A percentile compares a stretch with the other conserved stretches of the same genome.
Conservation (phyloP, 1,140 invertebrate species). For the Megalopta genalis region DNA sequence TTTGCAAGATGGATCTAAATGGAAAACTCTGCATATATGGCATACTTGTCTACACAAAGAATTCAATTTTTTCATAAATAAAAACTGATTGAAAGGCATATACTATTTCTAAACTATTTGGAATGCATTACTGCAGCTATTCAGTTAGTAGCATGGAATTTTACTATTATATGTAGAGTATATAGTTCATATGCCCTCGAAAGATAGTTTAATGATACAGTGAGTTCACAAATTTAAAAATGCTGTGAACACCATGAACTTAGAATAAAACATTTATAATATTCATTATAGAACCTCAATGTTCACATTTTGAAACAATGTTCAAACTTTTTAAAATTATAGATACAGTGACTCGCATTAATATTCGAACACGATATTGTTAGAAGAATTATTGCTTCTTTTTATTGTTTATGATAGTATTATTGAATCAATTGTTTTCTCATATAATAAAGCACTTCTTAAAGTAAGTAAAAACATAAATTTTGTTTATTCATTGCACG, state of each 20-base stretch:
- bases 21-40: not conserved
- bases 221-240: not conserved
- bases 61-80: conserved; percentile 7
- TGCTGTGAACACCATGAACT: not conserved
- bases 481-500: too few relatives aligned
- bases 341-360: too few relatives aligned
- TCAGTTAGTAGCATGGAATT: conserved; percentile 27
- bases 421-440: too few relatives aligned
- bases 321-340: too few relatives aligned
- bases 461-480: too few relatives aligned
- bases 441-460: too few relatives aligned
- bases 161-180: conserved; percentile 14
- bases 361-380: too few relatives aligned
- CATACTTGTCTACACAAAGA: not conserved
- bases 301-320: too few relatives aligned
- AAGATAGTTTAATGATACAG: not conserved
- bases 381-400: too few relatives aligned
- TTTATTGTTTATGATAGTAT: too few relatives aligned
- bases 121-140: conserved; percentile 48
- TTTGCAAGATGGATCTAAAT: too few relatives aligned
- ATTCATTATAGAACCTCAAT: conserved; percentile 3
- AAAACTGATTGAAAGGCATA: conserved; percentile 26
- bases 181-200: not conserved
- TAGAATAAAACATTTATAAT: not conserved
- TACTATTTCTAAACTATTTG: conserved; percentile 40